Evolutionary conservation across 2,888 invertebrate species (phyloP), one percentile per base, ranked within the genome.

Genomic region (Drosophila kokeensis): DNA sequence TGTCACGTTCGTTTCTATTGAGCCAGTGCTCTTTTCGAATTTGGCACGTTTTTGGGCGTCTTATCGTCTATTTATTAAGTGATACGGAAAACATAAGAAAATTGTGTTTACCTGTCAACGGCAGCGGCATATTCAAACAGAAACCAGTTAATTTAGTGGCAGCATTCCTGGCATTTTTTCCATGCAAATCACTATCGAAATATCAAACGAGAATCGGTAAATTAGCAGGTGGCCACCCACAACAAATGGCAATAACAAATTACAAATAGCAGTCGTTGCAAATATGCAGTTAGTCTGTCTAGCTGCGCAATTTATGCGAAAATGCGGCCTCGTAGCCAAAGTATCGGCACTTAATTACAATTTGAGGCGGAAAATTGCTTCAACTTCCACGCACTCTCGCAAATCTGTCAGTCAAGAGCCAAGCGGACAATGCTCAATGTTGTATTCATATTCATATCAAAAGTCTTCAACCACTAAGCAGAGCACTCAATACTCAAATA

Each of bases 271-370:
- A n/a, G 13, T 13, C 13, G 15, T 24, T 15, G 45, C 24, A 40
- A 21, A 42, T 42, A 42, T 55, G 40, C 21, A 21, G 13, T 40
- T 7, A 57, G 59, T 75, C 45, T 63, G 13, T 27, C 30, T 58
- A 52, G 61, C 65, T 58, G 69, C 81, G 78, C 74, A 70, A 84
- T 83, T 88, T 88, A 84, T 88, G 83, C 86, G 83, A 83, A 61
- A 67, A 86, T 88, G 75, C 62, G 57, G 72, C 66, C 58, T 59
- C 69, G 58, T 60, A 54, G 21, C 42, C 61, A 62, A 52, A 73
- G 77, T 70, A 61, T 82, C 64, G 69, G 59, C 67, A 45, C 68
- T 58, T 74, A 71, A 61, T 71, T 71, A 61, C 69, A 69, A 61
- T 71, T 69, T 65, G 71, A 54, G 57, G 32, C 73, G 65, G 53